A percentile compares a stretch with the other conserved stretches of the same genome.
Conservation (phyloP, 2,888 invertebrate genomes). For the Crioceris asparagi region DNA sequence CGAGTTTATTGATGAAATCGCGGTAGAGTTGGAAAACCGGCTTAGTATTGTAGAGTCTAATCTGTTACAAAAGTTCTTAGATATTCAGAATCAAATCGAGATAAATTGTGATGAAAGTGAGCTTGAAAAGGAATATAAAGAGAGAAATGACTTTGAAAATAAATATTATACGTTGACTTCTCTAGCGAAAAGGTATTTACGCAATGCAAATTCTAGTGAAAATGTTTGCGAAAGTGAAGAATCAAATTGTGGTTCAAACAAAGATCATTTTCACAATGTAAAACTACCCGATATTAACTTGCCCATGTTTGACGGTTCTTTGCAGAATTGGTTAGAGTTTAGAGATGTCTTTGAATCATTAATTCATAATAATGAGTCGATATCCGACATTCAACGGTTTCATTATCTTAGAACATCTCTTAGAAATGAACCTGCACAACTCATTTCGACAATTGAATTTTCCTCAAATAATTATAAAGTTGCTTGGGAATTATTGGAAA, state of each 20-base stretch:
- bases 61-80: not conserved
- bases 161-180: no score
- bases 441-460: constrained; percentile 8
- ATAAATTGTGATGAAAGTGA: no score
- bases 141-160: no score
- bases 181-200: no score
- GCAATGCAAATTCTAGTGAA: no score
- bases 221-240: no score
- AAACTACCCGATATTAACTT: not conserved
- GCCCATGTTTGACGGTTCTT: not conserved
- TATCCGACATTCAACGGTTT: constrained; percentile 10
- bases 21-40: not conserved
- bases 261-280: not conserved
- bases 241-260: no score
- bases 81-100: not conserved
- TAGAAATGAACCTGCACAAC: constrained; percentile 5
- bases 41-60: not conserved
- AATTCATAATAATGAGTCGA: constrained; percentile 11
- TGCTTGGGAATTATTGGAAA: constrained; percentile 9
- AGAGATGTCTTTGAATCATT: constrained; percentile 10
- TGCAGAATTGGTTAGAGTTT: constrained; percentile 11
- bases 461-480: constrained; percentile 10
- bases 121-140: no score
- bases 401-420: constrained; percentile 11
- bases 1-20: not conserved